Evolutionary conservation across 35 echinoderm and acorn worm species (phyloP), one percentile per base, ranked within the genome.

Genomic region (Apostichopus parvimensis): DNA sequence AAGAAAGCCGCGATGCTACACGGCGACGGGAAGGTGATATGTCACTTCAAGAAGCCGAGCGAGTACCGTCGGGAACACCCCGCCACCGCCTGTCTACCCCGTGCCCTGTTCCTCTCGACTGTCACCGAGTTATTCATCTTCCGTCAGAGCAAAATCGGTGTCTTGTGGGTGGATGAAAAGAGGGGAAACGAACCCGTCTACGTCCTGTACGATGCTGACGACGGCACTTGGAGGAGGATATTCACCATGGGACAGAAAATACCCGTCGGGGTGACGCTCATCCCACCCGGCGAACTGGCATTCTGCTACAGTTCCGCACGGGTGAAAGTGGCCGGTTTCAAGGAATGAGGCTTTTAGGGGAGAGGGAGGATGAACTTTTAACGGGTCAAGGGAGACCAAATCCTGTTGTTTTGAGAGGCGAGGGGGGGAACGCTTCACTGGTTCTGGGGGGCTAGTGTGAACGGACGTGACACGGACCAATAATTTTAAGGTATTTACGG

Each of bases 121-220:
- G 86, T 88, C 5, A 88, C 86, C 3, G 61, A 88, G 54, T 54
- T 88, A 64, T 53, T 88, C 62, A 88, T 88, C 64, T 64, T 88
- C 57, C 60, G 86, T 6, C 86, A 88, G 24, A 65, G 57, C 18
- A 88, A 88, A 21, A 88, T 88, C 1, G 86, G 86, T 11, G 86
- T 88, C 26, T 72, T 88, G 86, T 88, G 86, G 86, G 64, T 88
- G 25, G 86, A 88, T 55, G 86, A 88, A 21, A 88, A 68, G 2
- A 88, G 21, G 14, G 86, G 28, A 9, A 88, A 88, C 10, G 61
- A 52, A 45, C 86, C 86, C 4, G 1, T 72, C 17, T 88, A 72
- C 61, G 86, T 88, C 60, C 86, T 88, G 3, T 88, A 88, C 61
- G 86, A 88, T 73, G 68, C 86, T 54, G 86, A 88, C 25, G 86